Percentiles rank a stretch among this genome's conserved stretches.
Conservation (phyloP, 2,888 invertebrate species). For the Drosophila mimica region DNA sequence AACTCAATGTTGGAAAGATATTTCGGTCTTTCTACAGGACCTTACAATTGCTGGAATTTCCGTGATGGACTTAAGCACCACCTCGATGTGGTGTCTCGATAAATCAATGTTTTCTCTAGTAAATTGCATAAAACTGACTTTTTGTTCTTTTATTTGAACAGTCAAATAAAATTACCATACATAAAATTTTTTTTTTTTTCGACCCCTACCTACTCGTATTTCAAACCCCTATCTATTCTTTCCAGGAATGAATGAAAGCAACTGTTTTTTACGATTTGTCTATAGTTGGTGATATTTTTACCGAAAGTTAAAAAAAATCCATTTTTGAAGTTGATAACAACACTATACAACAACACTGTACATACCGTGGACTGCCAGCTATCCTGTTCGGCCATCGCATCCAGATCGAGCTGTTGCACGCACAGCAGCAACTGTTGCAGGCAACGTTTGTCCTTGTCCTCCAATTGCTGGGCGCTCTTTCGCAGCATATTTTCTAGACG, state of each 20-base stretch:
- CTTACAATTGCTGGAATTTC: no score
- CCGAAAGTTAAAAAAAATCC: background rate
- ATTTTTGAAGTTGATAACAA: background rate
- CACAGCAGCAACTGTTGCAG: slow-evolving; percentile 88
- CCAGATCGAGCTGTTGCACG: slow-evolving; percentile 87
- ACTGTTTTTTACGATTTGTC: background rate
- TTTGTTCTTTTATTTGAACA: accelerated
- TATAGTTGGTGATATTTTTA: background rate
- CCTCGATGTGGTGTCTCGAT: no score
- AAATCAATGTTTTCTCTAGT: accelerated
- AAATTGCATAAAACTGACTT: background rate
- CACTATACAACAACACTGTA: background rate
- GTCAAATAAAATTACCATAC: background rate
- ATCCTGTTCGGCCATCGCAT: slow-evolving; percentile 82
- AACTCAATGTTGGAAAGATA: background rate
- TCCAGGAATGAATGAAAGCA: background rate
- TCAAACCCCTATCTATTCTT: background rate
- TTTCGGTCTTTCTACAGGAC: background rate
- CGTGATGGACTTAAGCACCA: accelerated
- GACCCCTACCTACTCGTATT: background rate
- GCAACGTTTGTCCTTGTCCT: slow-evolving; percentile 86
- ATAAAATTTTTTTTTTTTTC: no score
- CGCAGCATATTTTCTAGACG: slow-evolving; percentile 58
- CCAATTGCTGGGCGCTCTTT: slow-evolving; percentile 51
- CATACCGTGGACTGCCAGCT: slow-evolving; percentile 49